Evolutionary conservation across 1,140 invertebrate species (phyloP), one percentile per base, ranked within the genome.

Genomic region (Pteromalus puparum): DNA sequence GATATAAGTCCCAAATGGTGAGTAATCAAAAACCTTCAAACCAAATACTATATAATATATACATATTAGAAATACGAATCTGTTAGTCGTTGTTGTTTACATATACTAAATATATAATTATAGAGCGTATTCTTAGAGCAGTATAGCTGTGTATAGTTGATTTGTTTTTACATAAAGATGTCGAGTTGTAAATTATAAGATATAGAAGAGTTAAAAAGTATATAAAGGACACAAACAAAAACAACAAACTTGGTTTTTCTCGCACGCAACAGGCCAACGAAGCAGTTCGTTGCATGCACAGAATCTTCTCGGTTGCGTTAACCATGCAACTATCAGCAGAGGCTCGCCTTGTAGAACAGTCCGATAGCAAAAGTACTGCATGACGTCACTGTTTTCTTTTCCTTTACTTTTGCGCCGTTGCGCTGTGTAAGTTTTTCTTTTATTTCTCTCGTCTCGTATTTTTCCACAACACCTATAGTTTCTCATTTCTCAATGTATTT

Each of bases 1-100:
- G 97, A 94, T 99, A 99, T 94, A 98, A 98, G 94, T 99, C 99
- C 75, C 96, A 97, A 90, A 99, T 99, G 99, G 99, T 99, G 94
- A 97, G 97, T 95, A 82, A 67, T 53, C n/a, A 75, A 75, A 46
- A 7, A 42, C 38, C 38, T 42, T 42, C 38, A 12, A 42, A 42
- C 6, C 38, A 42, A 1, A 42, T 10, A 0, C 2, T 7, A 53
- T 76, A 76, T 28, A 61, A 68, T 24, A 15, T 18, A n/a, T 78
- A 65, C 34, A 2, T 67, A 53, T 21, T 24, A n/a, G 34, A 82
- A 34, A 53, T 81, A 34, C 38, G 21, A 34, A 48, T 34, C 18
- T n/a, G 70, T 82, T 76, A 21, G 81, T 82, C n/a, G 46, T 76
- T 30, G 48, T 46, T 75, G 46, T 72, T 81, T 3, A 30, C 12